phyloP scores from a whole-genome alignment of 2,797 vertebrate genomes.

The Muraenolepis orangiensis region DNA sequence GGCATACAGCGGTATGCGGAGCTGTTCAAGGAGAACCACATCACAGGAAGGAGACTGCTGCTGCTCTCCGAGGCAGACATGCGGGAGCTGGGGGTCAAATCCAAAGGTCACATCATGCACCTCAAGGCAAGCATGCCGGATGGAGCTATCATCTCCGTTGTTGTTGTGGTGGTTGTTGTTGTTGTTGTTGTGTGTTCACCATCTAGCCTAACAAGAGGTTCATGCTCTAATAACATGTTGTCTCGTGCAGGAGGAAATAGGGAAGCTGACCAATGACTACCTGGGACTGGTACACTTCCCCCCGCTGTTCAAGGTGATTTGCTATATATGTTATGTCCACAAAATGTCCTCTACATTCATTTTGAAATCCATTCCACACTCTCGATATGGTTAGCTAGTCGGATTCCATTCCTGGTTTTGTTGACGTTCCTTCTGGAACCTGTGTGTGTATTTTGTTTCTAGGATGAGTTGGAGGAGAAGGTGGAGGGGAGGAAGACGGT shows the following conservation, averaged over 20 bases:
- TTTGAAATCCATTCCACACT: background rate
- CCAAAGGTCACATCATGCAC: slow-evolving; percentile 96
- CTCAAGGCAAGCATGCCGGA: slow-evolving; percentile 81
- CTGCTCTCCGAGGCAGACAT: slow-evolving; percentile 89
- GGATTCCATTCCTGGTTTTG: background rate
- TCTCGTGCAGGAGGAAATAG: slow-evolving; percentile 84
- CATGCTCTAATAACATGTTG: slow-evolving; percentile 19
- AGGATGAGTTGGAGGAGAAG: slow-evolving; percentile 69
- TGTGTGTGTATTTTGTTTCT: background rate
- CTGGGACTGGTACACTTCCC: slow-evolving; percentile 94
- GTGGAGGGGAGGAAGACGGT: slow-evolving; percentile 63
- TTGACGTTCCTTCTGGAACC: background rate
- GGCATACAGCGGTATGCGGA: slow-evolving; percentile 86
- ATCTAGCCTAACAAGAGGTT: background rate
- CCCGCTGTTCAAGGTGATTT: slow-evolving; percentile 87
- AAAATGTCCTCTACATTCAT: slow-evolving; percentile 13
- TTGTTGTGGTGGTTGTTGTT: background rate
- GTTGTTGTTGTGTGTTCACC: background rate
- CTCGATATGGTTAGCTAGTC: background rate
- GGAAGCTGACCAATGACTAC: slow-evolving; percentile 92
- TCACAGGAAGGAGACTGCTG: slow-evolving; percentile 89
- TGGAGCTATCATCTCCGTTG: background rate
- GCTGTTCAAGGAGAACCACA: slow-evolving; percentile 93
- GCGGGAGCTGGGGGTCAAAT: slow-evolving; percentile 92
- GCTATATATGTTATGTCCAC: too few species aligned